Conservation (phyloP, 2,797 vertebrate species). For the Acrossocheilus fasciatus region DNA sequence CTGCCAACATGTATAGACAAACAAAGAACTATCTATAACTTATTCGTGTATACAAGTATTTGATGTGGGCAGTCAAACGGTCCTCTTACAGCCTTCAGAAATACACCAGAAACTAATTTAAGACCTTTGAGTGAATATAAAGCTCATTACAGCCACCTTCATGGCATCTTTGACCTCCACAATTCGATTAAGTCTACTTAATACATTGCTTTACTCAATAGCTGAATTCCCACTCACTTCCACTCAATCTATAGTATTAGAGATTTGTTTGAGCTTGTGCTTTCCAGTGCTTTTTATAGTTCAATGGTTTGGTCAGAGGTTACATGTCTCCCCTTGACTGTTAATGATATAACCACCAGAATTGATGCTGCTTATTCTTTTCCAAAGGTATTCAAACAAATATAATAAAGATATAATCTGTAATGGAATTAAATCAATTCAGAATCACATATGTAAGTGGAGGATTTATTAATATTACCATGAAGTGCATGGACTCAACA, state of each 20-base stretch:
- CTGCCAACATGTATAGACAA: neutral
- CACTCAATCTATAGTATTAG: conserved; percentile 67
- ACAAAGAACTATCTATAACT: neutral
- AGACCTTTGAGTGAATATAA: conserved; percentile 62
- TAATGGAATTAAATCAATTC: neutral
- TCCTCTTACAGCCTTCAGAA: conserved; percentile 27
- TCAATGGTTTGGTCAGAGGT: neutral
- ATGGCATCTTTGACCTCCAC: conserved; percentile 58
- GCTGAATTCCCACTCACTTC: conserved; percentile 70
- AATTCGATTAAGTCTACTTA: conserved; percentile 63
- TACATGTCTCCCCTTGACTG: neutral
- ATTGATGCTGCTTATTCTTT: neutral
- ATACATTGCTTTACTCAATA: conserved; percentile 50
- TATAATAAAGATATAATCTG: neutral
- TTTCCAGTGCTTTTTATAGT: conserved; percentile 40
- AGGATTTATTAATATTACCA: no score
- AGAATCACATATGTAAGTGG: neutral
- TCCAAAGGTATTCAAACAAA: neutral
- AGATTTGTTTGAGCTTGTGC: conserved; percentile 71
- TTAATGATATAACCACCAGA: neutral
- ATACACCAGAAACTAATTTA: conserved; percentile 22
- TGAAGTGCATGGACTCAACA: no score
- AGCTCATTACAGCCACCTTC: conserved; percentile 55
- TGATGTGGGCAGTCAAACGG: conserved; percentile 62
- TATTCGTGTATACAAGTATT: conserved; percentile 4